A percentile compares a stretch with the other conserved stretches of the same genome.
These are phyloP conservation scores for Zonotrichia leucophrys DNA, from an alignment of 2,113 vertebrate species.

Conservation along the genomic window DNA sequence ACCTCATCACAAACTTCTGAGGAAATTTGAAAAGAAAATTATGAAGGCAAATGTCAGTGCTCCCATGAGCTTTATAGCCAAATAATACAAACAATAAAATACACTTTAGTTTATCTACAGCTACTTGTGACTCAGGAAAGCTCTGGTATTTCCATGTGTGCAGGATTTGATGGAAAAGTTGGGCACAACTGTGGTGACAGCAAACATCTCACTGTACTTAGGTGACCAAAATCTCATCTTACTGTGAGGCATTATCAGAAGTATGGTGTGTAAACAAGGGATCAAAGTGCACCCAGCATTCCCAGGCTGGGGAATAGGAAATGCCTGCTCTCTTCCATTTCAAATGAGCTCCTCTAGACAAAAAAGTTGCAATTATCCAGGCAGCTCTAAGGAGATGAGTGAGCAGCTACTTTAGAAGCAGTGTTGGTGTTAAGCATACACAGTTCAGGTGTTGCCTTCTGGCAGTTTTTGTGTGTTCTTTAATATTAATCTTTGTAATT, in stretches of 20 bases:
- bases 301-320: slow-evolving; percentile 30
- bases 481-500: slow-evolving; percentile 67
- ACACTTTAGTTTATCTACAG: neutral
- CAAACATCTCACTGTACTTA: neutral
- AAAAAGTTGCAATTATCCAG: slow-evolving; percentile 41
- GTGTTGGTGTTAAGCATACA: slow-evolving; percentile 3
- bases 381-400: slow-evolving; percentile 39
- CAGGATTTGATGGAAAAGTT: neutral
- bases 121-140: neutral
- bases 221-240: neutral
- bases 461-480: slow-evolving; percentile 59
- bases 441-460: slow-evolving; percentile 66
- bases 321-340: slow-evolving; percentile 53
- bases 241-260: neutral
- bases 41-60: neutral
- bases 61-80: neutral
- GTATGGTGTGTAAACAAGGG: neutral
- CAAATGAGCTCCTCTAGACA: slow-evolving; percentile 26
- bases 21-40: neutral
- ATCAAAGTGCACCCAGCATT: slow-evolving; percentile 44
- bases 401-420: slow-evolving; percentile 52
- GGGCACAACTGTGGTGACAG: neutral
- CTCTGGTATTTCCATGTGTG: neutral
- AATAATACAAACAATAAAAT: neutral
- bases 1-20: neutral